Evolutionary conservation across 2,797 vertebrate species (phyloP), one percentile per base, ranked within the genome.

Genomic region (Sphenopsis melanotis): DNA sequence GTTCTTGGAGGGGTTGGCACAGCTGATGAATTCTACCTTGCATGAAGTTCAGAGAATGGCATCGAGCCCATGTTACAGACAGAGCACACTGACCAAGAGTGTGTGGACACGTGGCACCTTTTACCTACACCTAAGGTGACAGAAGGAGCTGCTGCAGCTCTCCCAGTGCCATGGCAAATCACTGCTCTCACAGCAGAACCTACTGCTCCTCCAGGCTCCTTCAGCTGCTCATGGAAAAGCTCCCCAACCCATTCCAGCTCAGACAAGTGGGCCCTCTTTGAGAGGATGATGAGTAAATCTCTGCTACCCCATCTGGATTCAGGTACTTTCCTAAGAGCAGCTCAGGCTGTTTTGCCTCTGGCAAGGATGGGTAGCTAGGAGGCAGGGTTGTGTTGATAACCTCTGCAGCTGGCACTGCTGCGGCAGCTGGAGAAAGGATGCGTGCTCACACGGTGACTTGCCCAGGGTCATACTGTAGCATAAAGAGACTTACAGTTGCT

Each of bases 91-190:
- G 55, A 78, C 13, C 59, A 56, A 55, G 77, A 46, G 5, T 1
- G 0, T 6, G 20, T 0, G 4, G 30, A 36, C 15, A 4, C 1
- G 3, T 50, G 56, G 44, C 42, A 46, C 39, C 34, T 80, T 77
- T 70, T 65, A 71, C 11, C 23, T 39, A 11, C 10, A 24, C 20
- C n/a, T 22, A 30, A 47, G 8, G 36, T 57, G 57, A n/a, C 30
- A 83, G 70, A 78, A 50, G 39, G n/a, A 85, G 34, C 22, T 86
- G 27, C 46, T 41, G 64, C 32, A 59, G 18, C 27, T 71, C 53
- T 44, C 11, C 7, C 32, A 19, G 27, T 17, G 24, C 57, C 0
- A 0, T 1, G 17, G 69, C 0, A 6, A 71, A 42, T 53, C 42
- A 11, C 23, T 10, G 3, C 37, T 61, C n/a, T 86, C 79, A 34